phyloP scores from a whole-genome alignment of 2,888 invertebrate genomes.

The Lasioglossum oenotherae region DNA sequence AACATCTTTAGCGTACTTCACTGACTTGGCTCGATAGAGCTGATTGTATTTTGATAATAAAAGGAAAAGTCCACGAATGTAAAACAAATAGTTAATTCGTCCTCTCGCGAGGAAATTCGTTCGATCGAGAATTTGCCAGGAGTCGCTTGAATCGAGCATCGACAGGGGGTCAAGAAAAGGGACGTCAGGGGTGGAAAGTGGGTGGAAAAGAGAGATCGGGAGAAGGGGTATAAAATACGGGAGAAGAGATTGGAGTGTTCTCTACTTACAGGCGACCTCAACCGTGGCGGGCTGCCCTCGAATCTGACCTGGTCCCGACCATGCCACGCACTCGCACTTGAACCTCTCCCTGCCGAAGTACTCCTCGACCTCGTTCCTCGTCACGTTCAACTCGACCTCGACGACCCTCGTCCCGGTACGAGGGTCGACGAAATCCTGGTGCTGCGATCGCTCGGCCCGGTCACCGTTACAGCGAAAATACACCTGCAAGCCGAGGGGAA shows the following conservation, averaged over 20 bases:
- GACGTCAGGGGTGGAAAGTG: not conserved
- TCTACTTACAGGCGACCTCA: conserved; percentile 96
- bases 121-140: not conserved
- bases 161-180: not conserved
- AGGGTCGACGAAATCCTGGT: conserved; percentile 93
- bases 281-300: conserved; percentile 94
- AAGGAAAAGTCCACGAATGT: not conserved
- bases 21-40: no score
- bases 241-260: conserved; percentile 55
- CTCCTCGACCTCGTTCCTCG: conserved; percentile 94
- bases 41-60: no score
- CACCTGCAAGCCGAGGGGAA: conserved; percentile 82
- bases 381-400: conserved; percentile 93
- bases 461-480: conserved; percentile 96
- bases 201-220: not conserved
- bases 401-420: conserved; percentile 93
- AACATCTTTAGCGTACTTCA: no score
- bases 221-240: not conserved
- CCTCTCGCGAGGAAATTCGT: not conserved
- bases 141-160: not conserved
- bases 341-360: conserved; percentile 95
- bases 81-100: not conserved
- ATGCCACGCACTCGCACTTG: conserved; percentile 96
- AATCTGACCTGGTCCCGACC: conserved; percentile 93
- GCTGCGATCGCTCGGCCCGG: conserved; percentile 82